Base-by-base conservation (phyloP, 2,113 vertebrate genomes). In the Eurypyga helias region DNA sequence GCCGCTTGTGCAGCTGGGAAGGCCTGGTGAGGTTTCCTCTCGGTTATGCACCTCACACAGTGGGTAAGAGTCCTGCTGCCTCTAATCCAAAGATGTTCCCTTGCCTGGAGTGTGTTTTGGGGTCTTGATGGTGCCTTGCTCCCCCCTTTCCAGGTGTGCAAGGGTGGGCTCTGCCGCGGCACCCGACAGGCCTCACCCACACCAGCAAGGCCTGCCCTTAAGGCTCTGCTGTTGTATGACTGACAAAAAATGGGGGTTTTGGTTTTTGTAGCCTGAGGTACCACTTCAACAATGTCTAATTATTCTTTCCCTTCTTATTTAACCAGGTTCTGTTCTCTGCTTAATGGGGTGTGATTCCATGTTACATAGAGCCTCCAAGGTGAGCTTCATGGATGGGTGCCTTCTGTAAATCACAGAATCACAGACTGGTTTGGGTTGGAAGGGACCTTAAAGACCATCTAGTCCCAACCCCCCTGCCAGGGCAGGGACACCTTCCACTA, bases 181-280 rank as follows among this genome's bases (percentile, higher is more conserved):
- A 36, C 36, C 34, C 5, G 2, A 20, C 9, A 2, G 28, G 9
- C 6, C 0, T 41, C 58, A 21, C 57, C 82, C 1, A 2, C 28
- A 29, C 60, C 25, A 72, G 38, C 23, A 23, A 75, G 18, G 26
- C 7, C 5, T 28, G 65, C 65, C 18, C 58, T 52, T 46, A 24
- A 46, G 25, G 58, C 38, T 79, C 11, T 79, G 48, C 10, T n/a
- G 16, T 66, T 43, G 20, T 52, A 24, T 71, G 60, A 46, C 58
- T 38, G n/a, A n/a, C n/a, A 54, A 64, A 29, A 31, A 31, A 28
- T n/a, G 9, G 8, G 13, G 17, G 5, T 18, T 23, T 18, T 31
- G 18, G 43, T 24, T 29, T 11, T 34, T 10, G 12, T 62, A 84
- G 67, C 29, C 46, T 0, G 0, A 88, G 19, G n/a, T 88, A 60